Evolutionary conservation across 1,140 invertebrate species (phyloP), one percentile per base, ranked within the genome.

Genomic region (Varroa destructor): DNA sequence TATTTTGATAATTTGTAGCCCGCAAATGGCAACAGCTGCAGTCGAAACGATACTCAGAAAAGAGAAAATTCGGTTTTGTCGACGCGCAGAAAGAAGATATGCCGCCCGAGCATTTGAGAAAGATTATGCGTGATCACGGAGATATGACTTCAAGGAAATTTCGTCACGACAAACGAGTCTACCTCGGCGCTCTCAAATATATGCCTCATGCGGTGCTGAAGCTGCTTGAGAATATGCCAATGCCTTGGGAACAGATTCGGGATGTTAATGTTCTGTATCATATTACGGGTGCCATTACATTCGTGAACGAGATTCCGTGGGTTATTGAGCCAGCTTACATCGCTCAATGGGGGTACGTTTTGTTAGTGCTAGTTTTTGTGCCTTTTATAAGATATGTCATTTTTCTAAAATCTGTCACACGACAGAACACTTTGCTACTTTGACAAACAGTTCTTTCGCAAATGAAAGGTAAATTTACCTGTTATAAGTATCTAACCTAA

Each of bases 121-220:
- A 99, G 83, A 98, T 99, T 76, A 97, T 99, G 70, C 85, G 94
- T 70, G 97, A 99, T 82, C 97, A 99, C 82, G 97, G 97, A 51
- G 97, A 99, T 79, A 99, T 99, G 96, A 97, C 93, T 51, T 97
- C 91, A 77, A 84, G 94, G 43, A 99, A 99, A 82, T 99, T 96
- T 80, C 84, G 95, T 74, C 95, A 99, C 80, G 97, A 99, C 80
- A 99, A 99, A 81, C 84, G 97, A 77, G 97, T 99, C 42, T 99
- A 99, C 82, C 82, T 99, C 10, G 97, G 94, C 8, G 94, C 96
- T 1, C 82, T 99, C 42, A 99, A 99, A 80, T 99, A 99, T 78
- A 99, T 99, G 94, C 96, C 97, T 1, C 97, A 99, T 85, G 96
- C 97, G 40, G 94, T 99, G 0, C 87, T 99, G 82, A 99, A 99